Evolutionary conservation across 2,797 vertebrate species (phyloP), one percentile per base, ranked within the genome.

Genomic region (Rallus crepitans): DNA sequence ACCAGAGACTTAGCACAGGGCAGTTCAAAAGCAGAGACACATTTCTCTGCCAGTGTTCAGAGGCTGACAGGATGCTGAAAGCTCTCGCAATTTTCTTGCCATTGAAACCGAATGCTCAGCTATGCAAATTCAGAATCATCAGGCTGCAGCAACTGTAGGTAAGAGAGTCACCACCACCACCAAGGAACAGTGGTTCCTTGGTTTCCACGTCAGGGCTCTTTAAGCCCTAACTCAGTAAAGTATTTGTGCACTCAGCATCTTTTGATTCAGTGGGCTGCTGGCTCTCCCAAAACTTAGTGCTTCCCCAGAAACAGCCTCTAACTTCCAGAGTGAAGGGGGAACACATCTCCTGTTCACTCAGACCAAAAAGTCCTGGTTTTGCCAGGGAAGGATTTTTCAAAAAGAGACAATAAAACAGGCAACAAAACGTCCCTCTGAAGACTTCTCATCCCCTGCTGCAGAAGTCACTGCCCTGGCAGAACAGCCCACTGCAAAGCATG

Each of bases 121-220:
- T 66, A 37, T 24, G 24, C 39, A 82, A 88, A 82, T 77, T 61
- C 75, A 77, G 66, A 70, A 87, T 47, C 86, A 93, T 42, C 64
- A 84, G 78, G 76, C 73, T 89, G 68, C 78, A 89, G 82, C 30
- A 94, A 48, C 31, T 90, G 42, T 21, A 90, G 77, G 48, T 89
- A 86, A 89, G 48, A 66, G 11, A 79, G 89, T 60, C 57, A 77
- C 68, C 45, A 37, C 37, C 37, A 37, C 37, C 37, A 37, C 37
- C 37, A 37, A 37, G 37, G 37, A 37, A 37, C 37, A 11, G 37
- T 37, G 37, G 81, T 47, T 40, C 60, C 48, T 64, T 70, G n/a
- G 48, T 50, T 77, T 87, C 40, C 53, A 85, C 53, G n/a, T 63
- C 56, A 77, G 31, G 15, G 52, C 52, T 89, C 24, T 77, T 84